These are phyloP conservation scores for Drosophila subsilvestris DNA, from an alignment of 2,888 invertebrate species.

Conservation along the genomic window DNA sequence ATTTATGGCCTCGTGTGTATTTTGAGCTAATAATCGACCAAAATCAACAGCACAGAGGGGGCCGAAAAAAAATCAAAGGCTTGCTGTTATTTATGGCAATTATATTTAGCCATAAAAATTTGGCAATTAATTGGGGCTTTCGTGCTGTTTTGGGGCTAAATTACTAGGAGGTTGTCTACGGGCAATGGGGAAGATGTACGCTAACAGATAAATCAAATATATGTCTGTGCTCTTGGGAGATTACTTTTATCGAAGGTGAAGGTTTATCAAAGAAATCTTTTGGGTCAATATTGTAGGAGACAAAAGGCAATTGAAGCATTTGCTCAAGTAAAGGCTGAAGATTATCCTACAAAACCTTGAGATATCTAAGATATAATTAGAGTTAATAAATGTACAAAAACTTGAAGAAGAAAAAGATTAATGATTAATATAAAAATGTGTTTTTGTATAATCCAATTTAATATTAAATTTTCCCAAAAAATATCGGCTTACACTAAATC, in stretches of 20 bases:
- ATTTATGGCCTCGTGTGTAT: constrained; percentile 33
- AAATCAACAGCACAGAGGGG: constrained; percentile 23
- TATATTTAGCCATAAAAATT: constrained; percentile 29
- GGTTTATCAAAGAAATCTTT: background rate
- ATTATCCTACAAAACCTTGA: too few relatives aligned
- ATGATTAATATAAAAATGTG: too few relatives aligned
- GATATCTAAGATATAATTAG: too few relatives aligned
- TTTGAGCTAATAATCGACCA: constrained; percentile 40
- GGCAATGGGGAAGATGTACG: background rate
- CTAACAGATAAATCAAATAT: background rate
- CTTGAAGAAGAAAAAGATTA: too few relatives aligned
- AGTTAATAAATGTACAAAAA: too few relatives aligned
- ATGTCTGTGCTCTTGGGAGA: background rate
- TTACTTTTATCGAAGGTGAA: background rate
- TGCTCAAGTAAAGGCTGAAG: background rate
- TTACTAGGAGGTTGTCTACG: background rate
- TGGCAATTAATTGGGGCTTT: constrained; percentile 28
- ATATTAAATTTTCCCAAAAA: too few relatives aligned
- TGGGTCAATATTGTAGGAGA: background rate
- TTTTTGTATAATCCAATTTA: too few relatives aligned
- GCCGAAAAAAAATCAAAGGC: constrained; percentile 20
- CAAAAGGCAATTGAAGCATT: background rate
- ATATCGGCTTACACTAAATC: too few relatives aligned
- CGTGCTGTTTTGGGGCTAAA: constrained; percentile 1
- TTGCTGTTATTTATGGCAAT: constrained; percentile 45